Evolutionary conservation across 2,888 invertebrate species (phyloP).

Genomic region (Carpatolechia fugitivella): DNA sequence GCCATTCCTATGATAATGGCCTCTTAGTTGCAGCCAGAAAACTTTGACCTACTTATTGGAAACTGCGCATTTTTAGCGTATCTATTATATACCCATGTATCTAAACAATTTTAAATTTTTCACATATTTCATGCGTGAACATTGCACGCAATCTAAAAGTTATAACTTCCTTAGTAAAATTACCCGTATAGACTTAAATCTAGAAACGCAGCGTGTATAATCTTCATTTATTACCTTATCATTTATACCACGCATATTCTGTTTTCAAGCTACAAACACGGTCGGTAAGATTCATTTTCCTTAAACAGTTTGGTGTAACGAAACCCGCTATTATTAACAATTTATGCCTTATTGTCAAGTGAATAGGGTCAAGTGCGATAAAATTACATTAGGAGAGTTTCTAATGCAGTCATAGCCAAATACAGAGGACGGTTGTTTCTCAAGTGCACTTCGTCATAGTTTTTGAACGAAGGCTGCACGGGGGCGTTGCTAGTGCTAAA

Average conservation of each 20-base stretch:
- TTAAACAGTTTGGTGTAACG: constrained; percentile 4
- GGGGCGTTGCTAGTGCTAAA: constrained; percentile 63
- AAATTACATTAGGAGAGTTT: constrained; percentile 49
- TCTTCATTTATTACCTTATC: not conserved
- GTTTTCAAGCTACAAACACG: not conserved
- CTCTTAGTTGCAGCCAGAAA: constrained; percentile 5
- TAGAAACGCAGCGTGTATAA: constrained; percentile 2
- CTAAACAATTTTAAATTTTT: too few relatives aligned
- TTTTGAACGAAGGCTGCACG: constrained; percentile 68
- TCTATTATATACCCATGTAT: too few relatives aligned
- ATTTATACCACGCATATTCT: not conserved
- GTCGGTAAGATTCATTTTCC: not conserved
- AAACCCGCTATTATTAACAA: constrained; percentile 28
- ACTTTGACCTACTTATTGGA: not conserved
- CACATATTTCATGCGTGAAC: too few relatives aligned
- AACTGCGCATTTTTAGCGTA: too few relatives aligned
- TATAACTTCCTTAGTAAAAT: not conserved
- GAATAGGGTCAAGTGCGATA: constrained; percentile 51
- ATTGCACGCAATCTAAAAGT: too few relatives aligned
- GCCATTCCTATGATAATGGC: constrained; percentile 52
- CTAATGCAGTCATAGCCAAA: constrained; percentile 67
- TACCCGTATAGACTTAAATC: not conserved
- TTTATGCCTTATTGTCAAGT: constrained; percentile 43
- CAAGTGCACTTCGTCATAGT: constrained; percentile 63
- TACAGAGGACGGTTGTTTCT: constrained; percentile 52